Conservation (phyloP, 2,113 vertebrate species). For the Pelmatolapia mariae region DNA sequence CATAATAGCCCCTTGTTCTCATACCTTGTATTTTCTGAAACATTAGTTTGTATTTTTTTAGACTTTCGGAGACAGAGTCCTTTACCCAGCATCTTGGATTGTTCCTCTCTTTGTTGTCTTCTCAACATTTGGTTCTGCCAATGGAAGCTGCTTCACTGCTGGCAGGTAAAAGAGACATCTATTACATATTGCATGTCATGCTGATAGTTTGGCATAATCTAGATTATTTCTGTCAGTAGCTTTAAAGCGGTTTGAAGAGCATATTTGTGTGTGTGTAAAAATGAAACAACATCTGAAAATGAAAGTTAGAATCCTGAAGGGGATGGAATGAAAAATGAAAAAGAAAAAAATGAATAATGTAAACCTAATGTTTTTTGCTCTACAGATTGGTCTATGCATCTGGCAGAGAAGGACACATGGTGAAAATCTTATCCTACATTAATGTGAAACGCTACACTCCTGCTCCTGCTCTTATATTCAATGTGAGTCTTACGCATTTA, state of each 20-base stretch:
- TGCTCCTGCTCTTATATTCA: slow-evolving; percentile 85
- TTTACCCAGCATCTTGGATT: slow-evolving; percentile 88
- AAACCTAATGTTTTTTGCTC: neutral
- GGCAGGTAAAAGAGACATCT: slow-evolving; percentile 76
- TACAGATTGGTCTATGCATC: slow-evolving; percentile 85
- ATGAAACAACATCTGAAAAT: neutral
- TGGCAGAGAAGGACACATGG: slow-evolving; percentile 90
- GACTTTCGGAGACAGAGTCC: slow-evolving; percentile 90
- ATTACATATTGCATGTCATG: neutral
- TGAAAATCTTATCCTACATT: slow-evolving; percentile 87
- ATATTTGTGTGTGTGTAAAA: neutral
- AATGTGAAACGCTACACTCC: slow-evolving; percentile 82
- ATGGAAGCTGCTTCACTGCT: slow-evolving; percentile 89
- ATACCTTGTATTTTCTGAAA: neutral
- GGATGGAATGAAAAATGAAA: neutral
- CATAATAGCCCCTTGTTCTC: neutral
- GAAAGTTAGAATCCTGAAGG: neutral
- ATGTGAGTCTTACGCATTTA: slow-evolving; percentile 72
- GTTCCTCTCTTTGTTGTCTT: slow-evolving; percentile 91
- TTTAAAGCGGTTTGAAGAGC: neutral
- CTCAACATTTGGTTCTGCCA: slow-evolving; percentile 91
- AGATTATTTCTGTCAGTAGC: neutral
- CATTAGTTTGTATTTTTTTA: slow-evolving; percentile 49
- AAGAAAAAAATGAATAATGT: neutral
- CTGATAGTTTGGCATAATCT: neutral